These are phyloP conservation scores for Alloplasta piceator DNA, from an alignment of 2,888 invertebrate species.

Conservation along the genomic window DNA sequence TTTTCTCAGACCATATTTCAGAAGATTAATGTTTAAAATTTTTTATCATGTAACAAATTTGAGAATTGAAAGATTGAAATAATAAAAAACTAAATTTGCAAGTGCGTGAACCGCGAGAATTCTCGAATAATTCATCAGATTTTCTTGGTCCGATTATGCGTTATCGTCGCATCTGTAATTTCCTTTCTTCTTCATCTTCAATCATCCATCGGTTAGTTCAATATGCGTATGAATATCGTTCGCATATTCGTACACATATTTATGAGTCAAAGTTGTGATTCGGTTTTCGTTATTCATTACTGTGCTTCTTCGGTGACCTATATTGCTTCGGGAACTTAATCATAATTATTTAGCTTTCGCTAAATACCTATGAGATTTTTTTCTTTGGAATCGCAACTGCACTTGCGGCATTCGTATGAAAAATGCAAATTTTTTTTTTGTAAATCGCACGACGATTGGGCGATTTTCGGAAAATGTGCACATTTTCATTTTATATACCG, in stretches of 20 bases:
- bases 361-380: conserved; percentile 69
- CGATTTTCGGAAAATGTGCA: too few species aligned
- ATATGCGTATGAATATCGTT: conserved; percentile 61
- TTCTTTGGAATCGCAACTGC: conserved; percentile 73
- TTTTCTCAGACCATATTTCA: conserved; percentile 21
- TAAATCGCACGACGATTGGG: too few species aligned
- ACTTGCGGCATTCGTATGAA: conserved; percentile 15
- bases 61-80: neutral
- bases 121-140: neutral
- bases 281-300: conserved; percentile 78
- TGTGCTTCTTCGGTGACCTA: conserved; percentile 79
- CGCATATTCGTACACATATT: conserved; percentile 64
- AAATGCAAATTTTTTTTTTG: too few species aligned
- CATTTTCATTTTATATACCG: too few species aligned
- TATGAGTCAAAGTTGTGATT: conserved; percentile 72
- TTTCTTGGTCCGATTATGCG: neutral
- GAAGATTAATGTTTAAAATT: neutral
- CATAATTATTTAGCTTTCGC: conserved; percentile 71
- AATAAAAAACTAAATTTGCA: neutral
- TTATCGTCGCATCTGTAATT: conserved; percentile 1
- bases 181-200: conserved; percentile 71
- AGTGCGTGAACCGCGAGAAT: neutral
- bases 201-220: conserved; percentile 68
- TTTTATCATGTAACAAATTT: too few species aligned
- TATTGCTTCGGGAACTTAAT: conserved; percentile 77